Conservation (phyloP, 2,888 invertebrate species). For the Cataglyphis rosenhaueri region DNA sequence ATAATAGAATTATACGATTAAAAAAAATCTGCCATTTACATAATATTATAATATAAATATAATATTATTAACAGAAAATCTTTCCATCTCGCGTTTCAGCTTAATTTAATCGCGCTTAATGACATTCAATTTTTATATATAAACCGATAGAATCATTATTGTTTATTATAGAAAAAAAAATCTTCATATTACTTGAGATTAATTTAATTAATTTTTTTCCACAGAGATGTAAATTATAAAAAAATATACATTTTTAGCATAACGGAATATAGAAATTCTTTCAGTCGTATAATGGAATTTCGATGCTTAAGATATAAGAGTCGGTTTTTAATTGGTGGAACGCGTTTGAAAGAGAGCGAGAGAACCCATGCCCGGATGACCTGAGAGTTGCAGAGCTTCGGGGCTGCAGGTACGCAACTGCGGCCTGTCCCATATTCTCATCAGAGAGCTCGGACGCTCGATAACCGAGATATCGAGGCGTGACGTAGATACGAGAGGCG, state of each 20-base stretch:
- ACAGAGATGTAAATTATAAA: background rate
- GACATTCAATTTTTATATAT: background rate
- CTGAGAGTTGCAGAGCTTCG: slow-evolving; percentile 61
- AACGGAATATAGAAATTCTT: background rate
- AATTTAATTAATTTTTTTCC: background rate
- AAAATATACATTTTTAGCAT: background rate
- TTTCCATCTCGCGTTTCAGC: background rate
- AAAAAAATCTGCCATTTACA: background rate
- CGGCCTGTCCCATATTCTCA: slow-evolving; percentile 72
- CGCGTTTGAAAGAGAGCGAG: slow-evolving; percentile 14
- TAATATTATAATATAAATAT: slow-evolving; percentile 1
- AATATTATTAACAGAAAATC: background rate
- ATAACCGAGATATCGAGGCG: slow-evolving; percentile 72
- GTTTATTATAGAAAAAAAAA: background rate
- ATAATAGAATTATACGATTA: background rate
- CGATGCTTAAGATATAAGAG: background rate
- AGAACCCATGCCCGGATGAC: slow-evolving; percentile 62
- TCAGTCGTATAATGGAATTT: background rate
- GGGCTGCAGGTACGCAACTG: slow-evolving; percentile 71
- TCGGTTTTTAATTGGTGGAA: slow-evolving; percentile 28
- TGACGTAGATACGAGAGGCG: slow-evolving; percentile 62
- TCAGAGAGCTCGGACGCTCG: slow-evolving; percentile 70
- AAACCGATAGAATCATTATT: background rate
- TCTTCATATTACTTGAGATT: background rate
- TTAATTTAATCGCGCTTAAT: background rate